Percentiles rank a stretch among this genome's conserved stretches.
phyloP scores from a whole-genome alignment of 2,113 vertebrate genomes.

The Malurus elegans region DNA sequence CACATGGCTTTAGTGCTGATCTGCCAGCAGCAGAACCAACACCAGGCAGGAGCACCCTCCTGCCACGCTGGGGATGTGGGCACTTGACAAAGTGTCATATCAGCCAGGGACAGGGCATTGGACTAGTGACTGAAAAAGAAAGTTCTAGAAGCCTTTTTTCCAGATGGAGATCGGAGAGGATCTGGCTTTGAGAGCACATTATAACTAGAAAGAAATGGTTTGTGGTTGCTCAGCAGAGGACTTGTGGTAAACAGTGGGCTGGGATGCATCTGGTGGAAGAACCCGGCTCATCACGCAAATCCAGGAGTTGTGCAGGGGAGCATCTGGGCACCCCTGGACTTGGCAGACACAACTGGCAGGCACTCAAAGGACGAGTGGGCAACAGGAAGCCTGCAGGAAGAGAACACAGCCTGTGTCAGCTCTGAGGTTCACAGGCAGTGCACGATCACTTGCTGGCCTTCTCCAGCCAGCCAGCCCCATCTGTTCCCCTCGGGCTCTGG shows the following conservation, averaged over 20 bases:
- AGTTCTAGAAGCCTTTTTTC: not conserved
- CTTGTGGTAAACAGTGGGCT: not conserved
- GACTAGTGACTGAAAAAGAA: not conserved
- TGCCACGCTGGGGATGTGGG: not conserved
- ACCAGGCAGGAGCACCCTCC: not conserved
- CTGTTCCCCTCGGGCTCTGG: rapidly evolving
- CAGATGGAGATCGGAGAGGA: not conserved
- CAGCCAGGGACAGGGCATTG: not conserved
- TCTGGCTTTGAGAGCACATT: not conserved
- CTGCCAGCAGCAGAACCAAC: not conserved
- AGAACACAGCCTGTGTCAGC: not conserved
- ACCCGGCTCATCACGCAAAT: not conserved
- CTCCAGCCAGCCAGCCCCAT: not conserved
- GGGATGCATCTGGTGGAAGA: not conserved
- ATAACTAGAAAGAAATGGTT: not conserved
- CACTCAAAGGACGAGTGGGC: not conserved
- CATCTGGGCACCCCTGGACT: not conserved
- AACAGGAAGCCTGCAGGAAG: not conserved
- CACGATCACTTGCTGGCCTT: not conserved
- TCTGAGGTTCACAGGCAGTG: not conserved
- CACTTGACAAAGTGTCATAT: not conserved
- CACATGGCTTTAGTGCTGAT: not conserved
- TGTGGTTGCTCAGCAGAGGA: not conserved
- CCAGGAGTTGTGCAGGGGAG: not conserved
- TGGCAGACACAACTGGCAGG: not conserved